Evolutionary conservation across 2,888 invertebrate genomes (phyloP), one percentile per base, ranked within the genome.

Genomic region (Flabesymbios commensalis): DNA sequence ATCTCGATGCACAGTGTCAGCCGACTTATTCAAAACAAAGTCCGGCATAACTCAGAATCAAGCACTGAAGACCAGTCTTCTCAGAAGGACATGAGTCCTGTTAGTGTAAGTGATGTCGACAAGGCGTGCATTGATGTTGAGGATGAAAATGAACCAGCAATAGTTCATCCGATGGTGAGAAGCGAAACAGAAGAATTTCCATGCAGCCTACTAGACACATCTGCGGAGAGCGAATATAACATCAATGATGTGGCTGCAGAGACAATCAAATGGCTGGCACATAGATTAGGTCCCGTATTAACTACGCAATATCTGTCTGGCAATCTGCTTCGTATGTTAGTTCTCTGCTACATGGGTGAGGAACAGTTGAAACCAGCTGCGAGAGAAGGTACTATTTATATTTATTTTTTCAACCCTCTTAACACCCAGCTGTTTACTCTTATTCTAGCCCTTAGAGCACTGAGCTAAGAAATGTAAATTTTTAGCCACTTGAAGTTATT

Each of bases 301-400:
- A 94, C 94, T 0, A 93, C 96, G 42, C 89, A 92, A 71, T 90
- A 93, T 84, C 86, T 98, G 31, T 92, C 95, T 0, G 87, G 93
- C 63, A 96, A 96, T 85, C 86, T 99, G 68, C 85, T 98, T 14
- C 89, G 95, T 76, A 95, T 98, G 92, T 84, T 98, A 56, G 92
- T 94, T 0, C 83, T 97, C 2, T 98, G 97, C 82, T 98, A 95
- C 79, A 89, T 93, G 26, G 93, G 78, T 1, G 76, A 77, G n/a
- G 55, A 65, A 29, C 67, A 67, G 39, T 65, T 78, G 10, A 61
- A 65, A 33, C 22, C 17, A n/a, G 7, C 48, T 31, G 19, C 31
- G 26, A 5, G 29, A n/a, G 45, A 42, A 55, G 28, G 42, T 45
- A 39, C 17, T 39, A 14, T 39, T 39, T 39, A 39, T 17, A 39